Conservation (phyloP, 1,140 invertebrate genomes). For the Physella acuta region DNA sequence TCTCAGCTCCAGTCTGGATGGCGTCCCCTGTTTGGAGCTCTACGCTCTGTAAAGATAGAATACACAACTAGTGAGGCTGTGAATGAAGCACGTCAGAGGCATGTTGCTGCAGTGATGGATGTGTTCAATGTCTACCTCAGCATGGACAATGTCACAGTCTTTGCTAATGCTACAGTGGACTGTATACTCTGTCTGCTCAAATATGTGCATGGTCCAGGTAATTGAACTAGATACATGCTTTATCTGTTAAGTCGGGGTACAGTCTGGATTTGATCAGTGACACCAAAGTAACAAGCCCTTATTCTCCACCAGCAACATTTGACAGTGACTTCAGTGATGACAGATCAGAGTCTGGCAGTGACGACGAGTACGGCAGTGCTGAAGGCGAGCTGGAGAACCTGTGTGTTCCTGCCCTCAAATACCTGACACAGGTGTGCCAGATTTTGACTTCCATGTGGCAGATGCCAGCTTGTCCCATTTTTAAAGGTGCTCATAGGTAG, state of each 20-base stretch:
- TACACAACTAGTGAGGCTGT: conserved; percentile 56
- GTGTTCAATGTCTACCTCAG: conserved; percentile 90
- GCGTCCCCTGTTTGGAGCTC: conserved; percentile 86
- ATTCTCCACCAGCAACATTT: conserved; percentile 9
- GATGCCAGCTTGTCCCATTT: conserved; percentile 91
- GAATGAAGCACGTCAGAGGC: conserved; percentile 59
- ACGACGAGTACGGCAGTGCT: conserved; percentile 32
- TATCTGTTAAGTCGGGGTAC: no score
- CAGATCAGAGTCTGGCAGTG: conserved; percentile 53
- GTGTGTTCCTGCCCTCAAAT: conserved; percentile 81
- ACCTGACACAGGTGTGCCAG: conserved; percentile 79
- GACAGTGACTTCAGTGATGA: conserved; percentile 42
- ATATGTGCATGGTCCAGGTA: conserved; percentile 66
- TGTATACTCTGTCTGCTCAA: conserved; percentile 85
- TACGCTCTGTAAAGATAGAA: conserved; percentile 74
- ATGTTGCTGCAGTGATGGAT: conserved; percentile 77
- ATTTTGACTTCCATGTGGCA: conserved; percentile 89
- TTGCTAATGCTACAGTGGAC: conserved; percentile 89
- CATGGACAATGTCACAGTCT: conserved; percentile 88
- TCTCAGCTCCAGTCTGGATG: conserved; percentile 90
- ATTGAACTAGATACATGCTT: no score
- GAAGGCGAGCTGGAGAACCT: conserved; percentile 64
- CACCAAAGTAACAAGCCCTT: no score
- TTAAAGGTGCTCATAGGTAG: conserved; percentile 82
- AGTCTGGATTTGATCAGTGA: no score